Evolutionary conservation across 1,140 invertebrate genomes (phyloP), one percentile per base, ranked within the genome.

Genomic region (Ceratina calcarata): DNA sequence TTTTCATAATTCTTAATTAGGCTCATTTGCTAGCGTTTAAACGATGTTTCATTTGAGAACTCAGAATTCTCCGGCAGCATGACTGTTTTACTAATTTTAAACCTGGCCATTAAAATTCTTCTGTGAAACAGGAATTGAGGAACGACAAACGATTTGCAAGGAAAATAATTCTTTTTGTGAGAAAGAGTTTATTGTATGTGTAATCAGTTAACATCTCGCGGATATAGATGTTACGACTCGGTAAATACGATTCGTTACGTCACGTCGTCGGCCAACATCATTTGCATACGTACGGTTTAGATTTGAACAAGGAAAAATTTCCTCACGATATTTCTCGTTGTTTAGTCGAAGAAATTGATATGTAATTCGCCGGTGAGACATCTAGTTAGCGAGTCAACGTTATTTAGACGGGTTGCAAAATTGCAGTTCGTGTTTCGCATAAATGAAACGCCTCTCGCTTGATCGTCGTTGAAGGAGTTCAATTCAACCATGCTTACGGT

Each of bases 271-370:
- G 10, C 13, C 13, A 60, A 27, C 60, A 0, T 27, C 13, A 37
- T 37, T 8, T 2, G 15, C 7, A 27, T 62, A 18, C 61, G 10
- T 27, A 18, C 0, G 27, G 61, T 65, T 65, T 20, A 4, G 12
- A 4, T 12, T 22, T 7, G 32, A 6, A 20, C 37, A 4, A n/a
- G 6, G 32, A 22, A 66, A 49, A n/a, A 45, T 65, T 37, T 18
- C 1, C 13, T 66, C 20, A 7, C 18, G 15, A 49, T 49, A 22
- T 49, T 2, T 13, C 64, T 18, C 27, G 61, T 45, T 16, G 32
- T 22, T 12, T 67, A 20, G 27, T 22, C 37, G 12, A 20, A 49
- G 65, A 67, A 67, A 67, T 67, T 67, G 65, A 67, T 67, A 67
- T 20, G 37, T 45, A 45, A 45, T 53, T 45, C 16, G 64, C n/a